These are phyloP conservation scores for Limnephilus rhombicus DNA, from an alignment of 2,888 invertebrate species.

Conservation along the genomic window DNA sequence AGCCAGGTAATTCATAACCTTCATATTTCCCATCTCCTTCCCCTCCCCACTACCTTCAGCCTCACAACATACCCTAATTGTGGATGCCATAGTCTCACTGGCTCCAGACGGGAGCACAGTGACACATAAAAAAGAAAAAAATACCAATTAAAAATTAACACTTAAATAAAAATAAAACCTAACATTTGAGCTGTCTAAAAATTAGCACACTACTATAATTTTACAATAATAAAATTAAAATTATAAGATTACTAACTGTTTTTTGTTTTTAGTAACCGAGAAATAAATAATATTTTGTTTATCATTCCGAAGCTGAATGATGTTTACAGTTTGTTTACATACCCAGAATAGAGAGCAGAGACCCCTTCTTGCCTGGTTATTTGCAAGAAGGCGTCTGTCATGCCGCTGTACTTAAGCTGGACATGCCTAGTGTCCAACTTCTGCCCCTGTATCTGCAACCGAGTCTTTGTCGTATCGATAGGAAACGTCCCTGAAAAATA, in stretches of 20 bases:
- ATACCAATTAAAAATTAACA: too few relatives aligned
- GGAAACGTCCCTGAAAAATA: constrained; percentile 90
- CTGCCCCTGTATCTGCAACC: constrained; percentile 96
- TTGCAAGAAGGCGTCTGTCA: constrained; percentile 93
- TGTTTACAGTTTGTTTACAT: constrained; percentile 67
- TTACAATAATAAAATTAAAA: too few relatives aligned
- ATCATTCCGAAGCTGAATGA: background rate
- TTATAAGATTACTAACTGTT: background rate
- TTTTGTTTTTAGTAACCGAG: background rate
- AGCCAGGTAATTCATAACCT: too few relatives aligned
- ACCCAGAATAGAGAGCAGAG: constrained; percentile 92
- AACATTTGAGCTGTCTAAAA: too few relatives aligned
- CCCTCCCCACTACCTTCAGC: too few relatives aligned
- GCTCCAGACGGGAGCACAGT: too few relatives aligned
- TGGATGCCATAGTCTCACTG: too few relatives aligned
- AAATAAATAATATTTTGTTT: background rate
- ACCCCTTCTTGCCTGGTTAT: constrained; percentile 93
- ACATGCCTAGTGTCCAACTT: constrained; percentile 86
- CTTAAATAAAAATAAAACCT: too few relatives aligned
- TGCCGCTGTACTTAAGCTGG: constrained; percentile 89
- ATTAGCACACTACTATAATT: too few relatives aligned
- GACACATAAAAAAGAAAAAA: too few relatives aligned
- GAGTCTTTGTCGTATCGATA: constrained; percentile 96
- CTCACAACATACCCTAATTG: too few relatives aligned
- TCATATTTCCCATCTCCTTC: too few relatives aligned